Evolutionary conservation across 2,888 invertebrate species (phyloP).

Genomic region (Thereva unica): DNA sequence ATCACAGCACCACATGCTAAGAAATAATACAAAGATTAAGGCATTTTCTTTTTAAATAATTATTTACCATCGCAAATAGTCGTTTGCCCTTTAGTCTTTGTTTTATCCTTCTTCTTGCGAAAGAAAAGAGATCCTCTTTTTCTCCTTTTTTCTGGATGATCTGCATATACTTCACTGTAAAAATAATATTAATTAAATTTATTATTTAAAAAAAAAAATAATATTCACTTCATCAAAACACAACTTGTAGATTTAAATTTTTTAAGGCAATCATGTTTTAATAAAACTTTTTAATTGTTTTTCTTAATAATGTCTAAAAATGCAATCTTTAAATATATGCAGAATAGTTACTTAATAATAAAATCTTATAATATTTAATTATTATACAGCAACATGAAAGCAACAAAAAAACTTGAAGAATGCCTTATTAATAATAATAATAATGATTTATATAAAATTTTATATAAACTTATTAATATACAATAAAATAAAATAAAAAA

Average conservation of each 20-base stretch:
- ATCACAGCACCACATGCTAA: conserved; percentile 83
- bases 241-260: too few relatives aligned
- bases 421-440: too few relatives aligned
- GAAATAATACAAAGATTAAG: conserved; percentile 10
- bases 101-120: conserved; percentile 80
- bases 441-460: too few relatives aligned
- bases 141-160: conserved; percentile 81
- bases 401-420: not conserved
- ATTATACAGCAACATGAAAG: not conserved
- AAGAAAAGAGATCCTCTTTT: conserved; percentile 90
- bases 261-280: too few relatives aligned
- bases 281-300: too few relatives aligned
- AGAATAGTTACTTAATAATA: too few relatives aligned
- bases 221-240: not conserved
- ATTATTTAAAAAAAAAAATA: conserved; percentile 4
- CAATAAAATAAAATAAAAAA: conserved; percentile 12
- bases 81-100: conserved; percentile 55
- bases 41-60: not conserved
- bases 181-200: conserved; percentile 2
- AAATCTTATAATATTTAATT: too few relatives aligned
- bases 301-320: too few relatives aligned
- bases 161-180: conserved; percentile 56
- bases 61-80: conserved; percentile 51
- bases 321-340: too few relatives aligned
- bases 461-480: not conserved